Percentiles rank a stretch among this genome's conserved stretches.
Conservation (phyloP, 2,888 invertebrate genomes). For the Candidula unifasciata region DNA sequence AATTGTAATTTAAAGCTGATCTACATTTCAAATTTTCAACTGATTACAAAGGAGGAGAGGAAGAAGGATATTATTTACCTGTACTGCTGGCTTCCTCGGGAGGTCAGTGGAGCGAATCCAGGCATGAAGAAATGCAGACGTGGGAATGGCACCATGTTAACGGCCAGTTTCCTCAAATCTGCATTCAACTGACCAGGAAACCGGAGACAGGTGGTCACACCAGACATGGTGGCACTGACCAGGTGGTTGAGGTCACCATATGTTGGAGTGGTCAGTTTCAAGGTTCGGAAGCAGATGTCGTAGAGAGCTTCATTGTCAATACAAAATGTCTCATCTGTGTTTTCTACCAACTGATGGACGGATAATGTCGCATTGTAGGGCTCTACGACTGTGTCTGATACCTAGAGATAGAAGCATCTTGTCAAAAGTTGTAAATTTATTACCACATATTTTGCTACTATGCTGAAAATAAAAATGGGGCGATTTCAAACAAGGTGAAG, state of each 20-base stretch:
- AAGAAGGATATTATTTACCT: neutral
- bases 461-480: no score
- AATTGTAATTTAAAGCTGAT: no score
- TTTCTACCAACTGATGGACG: constrained; percentile 79
- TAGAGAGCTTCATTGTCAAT: constrained; percentile 81
- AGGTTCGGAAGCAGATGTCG: constrained; percentile 83
- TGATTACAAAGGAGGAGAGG: no score
- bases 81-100: constrained; percentile 76
- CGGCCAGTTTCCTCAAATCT: constrained; percentile 51
- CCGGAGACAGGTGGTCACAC: constrained; percentile 88
- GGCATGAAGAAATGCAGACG: constrained; percentile 77
- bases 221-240: constrained; percentile 80
- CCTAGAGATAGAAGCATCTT: constrained; percentile 75
- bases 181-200: constrained; percentile 82
- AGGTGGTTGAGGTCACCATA: constrained; percentile 77
- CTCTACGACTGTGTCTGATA: constrained; percentile 84
- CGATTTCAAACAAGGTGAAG: no score
- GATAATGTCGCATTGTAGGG: constrained; percentile 93
- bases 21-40: no score
- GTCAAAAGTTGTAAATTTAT: no score
- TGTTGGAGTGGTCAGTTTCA: constrained; percentile 82
- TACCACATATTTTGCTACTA: no score
- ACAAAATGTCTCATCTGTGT: constrained; percentile 90
- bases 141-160: constrained; percentile 54
- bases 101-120: constrained; percentile 54